phyloP scores from a whole-genome alignment of 2,888 invertebrate species.

The Melanostoma mellinum region DNA sequence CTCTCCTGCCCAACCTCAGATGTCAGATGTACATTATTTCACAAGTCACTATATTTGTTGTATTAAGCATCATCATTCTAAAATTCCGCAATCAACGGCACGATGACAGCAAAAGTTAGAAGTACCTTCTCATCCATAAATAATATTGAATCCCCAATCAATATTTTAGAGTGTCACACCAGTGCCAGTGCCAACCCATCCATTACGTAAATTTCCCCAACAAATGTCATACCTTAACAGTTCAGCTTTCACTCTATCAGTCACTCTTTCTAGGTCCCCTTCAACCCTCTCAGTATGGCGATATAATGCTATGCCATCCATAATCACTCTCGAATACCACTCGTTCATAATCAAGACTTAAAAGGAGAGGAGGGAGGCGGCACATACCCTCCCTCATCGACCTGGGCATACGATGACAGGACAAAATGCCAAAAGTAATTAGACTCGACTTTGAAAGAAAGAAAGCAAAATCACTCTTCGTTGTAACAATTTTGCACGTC shows the following conservation, averaged over 20 bases:
- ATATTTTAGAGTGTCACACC: slow-evolving; percentile 42
- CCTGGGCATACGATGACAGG: slow-evolving; percentile 49
- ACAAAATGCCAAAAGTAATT: slow-evolving; percentile 59
- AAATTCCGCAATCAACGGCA: slow-evolving; percentile 18
- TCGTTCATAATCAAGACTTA: slow-evolving; percentile 6
- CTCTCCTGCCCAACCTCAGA: too few species aligned
- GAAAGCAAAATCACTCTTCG: not conserved
- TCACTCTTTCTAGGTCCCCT: not conserved
- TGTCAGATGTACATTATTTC: too few species aligned
- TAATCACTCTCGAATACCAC: slow-evolving; percentile 45
- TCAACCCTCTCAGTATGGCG: slow-evolving; percentile 17
- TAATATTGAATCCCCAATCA: not conserved
- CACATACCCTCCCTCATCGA: not conserved
- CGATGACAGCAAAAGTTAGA: slow-evolving; percentile 1
- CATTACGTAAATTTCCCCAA: slow-evolving; percentile 23
- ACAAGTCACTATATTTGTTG: too few species aligned
- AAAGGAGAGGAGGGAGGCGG: not conserved
- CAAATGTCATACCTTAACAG: slow-evolving; percentile 16
- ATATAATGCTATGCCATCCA: slow-evolving; percentile 3
- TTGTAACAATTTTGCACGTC: not conserved
- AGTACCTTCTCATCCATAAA: not conserved
- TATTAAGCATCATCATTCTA: not conserved
- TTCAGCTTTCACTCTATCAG: not conserved
- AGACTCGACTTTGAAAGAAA: slow-evolving; percentile 59
- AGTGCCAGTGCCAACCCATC: not conserved